These are phyloP conservation scores for Tenebrio molitor DNA, from an alignment of 1,140 invertebrate genomes.

Conservation along the genomic window DNA sequence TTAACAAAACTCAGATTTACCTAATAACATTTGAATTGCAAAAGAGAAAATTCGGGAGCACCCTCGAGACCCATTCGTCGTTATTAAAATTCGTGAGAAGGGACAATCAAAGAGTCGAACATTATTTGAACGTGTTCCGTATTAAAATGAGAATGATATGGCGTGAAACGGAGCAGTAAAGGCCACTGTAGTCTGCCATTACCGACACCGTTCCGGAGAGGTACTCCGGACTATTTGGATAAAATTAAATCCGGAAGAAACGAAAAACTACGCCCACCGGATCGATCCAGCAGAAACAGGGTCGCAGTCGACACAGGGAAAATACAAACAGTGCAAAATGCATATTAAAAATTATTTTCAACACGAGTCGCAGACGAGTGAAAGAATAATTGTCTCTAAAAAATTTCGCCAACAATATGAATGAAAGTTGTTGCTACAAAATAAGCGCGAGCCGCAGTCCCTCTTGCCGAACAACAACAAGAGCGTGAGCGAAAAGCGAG, in stretches of 20 bases:
- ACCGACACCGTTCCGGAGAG: conserved; percentile 4
- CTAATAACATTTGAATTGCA: conserved; percentile 28
- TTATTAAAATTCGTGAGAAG: conserved; percentile 29
- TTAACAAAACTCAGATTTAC: conserved; percentile 20
- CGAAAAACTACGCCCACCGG: neutral
- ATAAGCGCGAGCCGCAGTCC: too few relatives aligned
- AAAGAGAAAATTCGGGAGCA: conserved; percentile 4
- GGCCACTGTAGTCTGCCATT: conserved; percentile 12
- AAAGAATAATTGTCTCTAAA: too few relatives aligned
- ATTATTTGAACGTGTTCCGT: conserved; percentile 34
- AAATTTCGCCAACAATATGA: too few relatives aligned
- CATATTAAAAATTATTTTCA: too few relatives aligned
- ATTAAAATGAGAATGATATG: conserved; percentile 35
- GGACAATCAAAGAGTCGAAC: conserved; percentile 3
- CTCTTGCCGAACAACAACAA: too few relatives aligned
- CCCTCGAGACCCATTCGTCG: neutral
- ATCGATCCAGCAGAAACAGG: too few relatives aligned
- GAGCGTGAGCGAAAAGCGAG: too few relatives aligned
- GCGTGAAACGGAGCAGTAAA: conserved; percentile 25
- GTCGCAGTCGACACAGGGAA: too few relatives aligned
- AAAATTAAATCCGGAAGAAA: neutral
- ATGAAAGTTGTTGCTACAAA: too few relatives aligned
- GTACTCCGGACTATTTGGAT: neutral
- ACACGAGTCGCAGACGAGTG: too few relatives aligned
- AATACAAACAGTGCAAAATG: too few relatives aligned